Base-by-base conservation (phyloP, 2,113 vertebrate species). In the Cyanistes caeruleus region DNA sequence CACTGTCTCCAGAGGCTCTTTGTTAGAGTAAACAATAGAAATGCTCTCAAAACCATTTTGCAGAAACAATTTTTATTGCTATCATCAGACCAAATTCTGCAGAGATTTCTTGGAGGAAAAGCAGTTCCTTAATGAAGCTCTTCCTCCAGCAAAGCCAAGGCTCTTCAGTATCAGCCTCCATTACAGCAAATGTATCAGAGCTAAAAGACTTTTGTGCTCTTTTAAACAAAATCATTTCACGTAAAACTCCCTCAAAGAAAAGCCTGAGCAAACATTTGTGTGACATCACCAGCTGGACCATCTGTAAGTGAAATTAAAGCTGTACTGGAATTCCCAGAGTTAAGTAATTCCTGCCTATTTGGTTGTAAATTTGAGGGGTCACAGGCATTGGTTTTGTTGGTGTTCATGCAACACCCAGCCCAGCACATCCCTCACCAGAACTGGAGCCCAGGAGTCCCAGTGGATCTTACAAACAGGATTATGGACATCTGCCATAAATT, bases 21-120 rank as follows among this genome's bases (percentile, higher is more conserved):
- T 78, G 72, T 87, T 78, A 46, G 15, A 25, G 33, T 76, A 91
- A 96, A 95, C 82, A 96, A 79, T 58, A 65, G 51, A 79, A 79
- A 76, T 28, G 52, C 28, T 49, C 22, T 56, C 77, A 80, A 74
- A 92, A 94, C 64, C 64, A 72, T 86, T 90, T 48, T 81, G 33
- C 64, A 84, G 90, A 68, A 94, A 93, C 59, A 49, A 67, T 75
- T 88, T 89, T 93, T 87, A 81, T 81, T 90, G 79, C 85, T 72
- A 84, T 78, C 79, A 58, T 63, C 1, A 3, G 80, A 76, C 65
- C n/a, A 15, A 81, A 55, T 88, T 94, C 95, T 90, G 60, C 37
- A 81, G 91, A 59, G 69, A 56, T 73, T 73, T 92, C 37, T 84
- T 73, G 43, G 73, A 89, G 65, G 41, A 87, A 91, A 94, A 88